Evolutionary conservation across 2,113 vertebrate species (phyloP), one percentile per base, ranked within the genome.

Genomic region (Arenaria interpres): DNA sequence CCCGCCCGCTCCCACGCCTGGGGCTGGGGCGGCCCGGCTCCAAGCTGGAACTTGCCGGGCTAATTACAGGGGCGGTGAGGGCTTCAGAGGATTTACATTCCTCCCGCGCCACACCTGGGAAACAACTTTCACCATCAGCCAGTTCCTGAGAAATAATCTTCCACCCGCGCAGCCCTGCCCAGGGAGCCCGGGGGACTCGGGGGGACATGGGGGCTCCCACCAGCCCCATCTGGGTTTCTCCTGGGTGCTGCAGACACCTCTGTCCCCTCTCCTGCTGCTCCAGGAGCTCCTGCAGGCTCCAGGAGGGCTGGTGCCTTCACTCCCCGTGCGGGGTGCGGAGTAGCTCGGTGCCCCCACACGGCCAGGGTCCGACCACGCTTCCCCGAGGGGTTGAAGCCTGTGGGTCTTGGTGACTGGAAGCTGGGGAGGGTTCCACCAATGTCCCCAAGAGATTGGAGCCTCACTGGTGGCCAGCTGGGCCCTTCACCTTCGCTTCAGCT

Each of bases 121-220:
- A 97, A 82, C 19, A 63, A 88, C 96, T 96, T 97, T 96, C 96
- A 74, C 95, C 95, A 93, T 91, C 96, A 82, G 56, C 60, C 85
- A 12, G 85, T 24, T 63, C 85, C 71, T 93, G 93, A 93, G 96
- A 96, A 96, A 87, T 20, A 67, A 54, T 48, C 80, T 92, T 85
- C 81, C 51, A 7, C 25, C 54, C 27, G 28, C 84, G 0, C 15
- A 3, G 87, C 56, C 93, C 64, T 67, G 37, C 87, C 83, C 10
- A 1, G 41, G 67, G 69, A 89, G 37, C 46, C 46, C 6, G 3
- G 43, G 0, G 22, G 75, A 60, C 39, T 53, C 43, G 12, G 71
- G 73, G 78, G 22, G 32, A 12, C 4, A 1, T n/a, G 50, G 54
- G 54, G 51, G 12, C 60, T 74, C 25, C 73, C 4, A 0, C 8